These are phyloP conservation scores for Aleiodes testaceus DNA, from an alignment of 2,888 invertebrate genomes.

Conservation along the genomic window DNA sequence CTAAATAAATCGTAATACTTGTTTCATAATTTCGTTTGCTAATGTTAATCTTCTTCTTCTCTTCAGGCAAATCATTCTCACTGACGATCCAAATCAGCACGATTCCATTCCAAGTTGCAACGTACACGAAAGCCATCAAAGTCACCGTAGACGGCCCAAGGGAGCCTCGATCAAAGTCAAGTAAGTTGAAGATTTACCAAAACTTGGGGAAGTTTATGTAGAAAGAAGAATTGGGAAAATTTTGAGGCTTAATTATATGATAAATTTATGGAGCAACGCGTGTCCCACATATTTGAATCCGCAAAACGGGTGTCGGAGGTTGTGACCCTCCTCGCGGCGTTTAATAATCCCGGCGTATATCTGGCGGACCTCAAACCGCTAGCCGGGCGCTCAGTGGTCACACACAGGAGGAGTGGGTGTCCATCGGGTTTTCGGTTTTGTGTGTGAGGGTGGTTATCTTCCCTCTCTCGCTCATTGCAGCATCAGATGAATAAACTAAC, in stretches of 20 bases:
- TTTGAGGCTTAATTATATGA: too few species aligned
- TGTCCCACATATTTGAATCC: constrained; percentile 61
- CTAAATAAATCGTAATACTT: not conserved
- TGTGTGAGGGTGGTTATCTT: too few species aligned
- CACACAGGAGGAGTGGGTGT: constrained; percentile 48
- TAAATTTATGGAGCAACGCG: constrained; percentile 42
- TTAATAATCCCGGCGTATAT: constrained; percentile 69
- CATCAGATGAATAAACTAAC: not conserved
- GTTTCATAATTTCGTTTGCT: not conserved
- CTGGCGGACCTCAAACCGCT: constrained; percentile 71
- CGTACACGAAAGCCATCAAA: constrained; percentile 97
- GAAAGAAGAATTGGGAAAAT: too few species aligned
- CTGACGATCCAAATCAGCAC: constrained; percentile 94
- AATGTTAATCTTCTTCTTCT: constrained; percentile 42
- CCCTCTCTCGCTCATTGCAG: not conserved
- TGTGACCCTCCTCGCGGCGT: constrained; percentile 58
- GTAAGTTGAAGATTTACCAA: constrained; percentile 78
- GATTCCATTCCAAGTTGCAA: constrained; percentile 88
- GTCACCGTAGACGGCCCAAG: constrained; percentile 99
- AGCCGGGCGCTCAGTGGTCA: constrained; percentile 62
- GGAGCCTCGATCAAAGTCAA: constrained; percentile 96
- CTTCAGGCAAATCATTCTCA: constrained; percentile 91
- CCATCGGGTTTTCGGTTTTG: constrained; percentile 38
- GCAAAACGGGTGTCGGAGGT: constrained; percentile 63
- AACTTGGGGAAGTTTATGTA: too few species aligned